Conservation (phyloP, 2,888 invertebrate genomes). For the Exocentrus adspersus region DNA sequence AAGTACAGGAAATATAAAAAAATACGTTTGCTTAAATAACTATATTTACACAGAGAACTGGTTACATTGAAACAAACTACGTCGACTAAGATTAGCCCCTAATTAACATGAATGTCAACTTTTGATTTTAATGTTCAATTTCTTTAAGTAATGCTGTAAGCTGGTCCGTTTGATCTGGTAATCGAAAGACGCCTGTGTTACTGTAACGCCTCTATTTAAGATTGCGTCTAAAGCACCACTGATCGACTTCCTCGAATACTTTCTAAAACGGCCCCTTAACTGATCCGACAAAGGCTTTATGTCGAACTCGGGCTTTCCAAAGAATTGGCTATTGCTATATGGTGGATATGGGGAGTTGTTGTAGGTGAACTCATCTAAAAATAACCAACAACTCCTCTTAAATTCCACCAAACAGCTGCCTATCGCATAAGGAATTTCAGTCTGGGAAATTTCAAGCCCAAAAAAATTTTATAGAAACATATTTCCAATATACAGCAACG, state of each 20-base stretch:
- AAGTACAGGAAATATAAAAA: too few species aligned
- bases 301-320: slow-evolving; percentile 38
- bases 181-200: slow-evolving; percentile 65
- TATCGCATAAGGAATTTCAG: slow-evolving; percentile 33
- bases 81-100: not conserved
- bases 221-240: slow-evolving; percentile 66
- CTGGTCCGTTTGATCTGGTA: slow-evolving; percentile 67
- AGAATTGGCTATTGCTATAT: slow-evolving; percentile 24
- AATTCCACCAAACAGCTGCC: slow-evolving; percentile 37
- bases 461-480: too few species aligned
- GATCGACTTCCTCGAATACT: slow-evolving; percentile 65
- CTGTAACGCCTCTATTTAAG: slow-evolving; percentile 65
- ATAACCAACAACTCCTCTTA: slow-evolving; percentile 34
- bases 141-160: slow-evolving; percentile 67
- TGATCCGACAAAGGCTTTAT: slow-evolving; percentile 37
- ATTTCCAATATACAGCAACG: too few species aligned
- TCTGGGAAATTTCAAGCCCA: not conserved
- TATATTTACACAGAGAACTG: not conserved
- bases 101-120: slow-evolving; percentile 21
- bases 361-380: slow-evolving; percentile 33
- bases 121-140: slow-evolving; percentile 65
- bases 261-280: slow-evolving; percentile 52
- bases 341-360: slow-evolving; percentile 33
- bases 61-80: not conserved
- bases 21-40: too few species aligned